A percentile compares a stretch with the other conserved stretches of the same genome.
phyloP scores from a whole-genome alignment of 2,113 vertebrate genomes.

The Sinocyclocheilus rhinocerous region DNA sequence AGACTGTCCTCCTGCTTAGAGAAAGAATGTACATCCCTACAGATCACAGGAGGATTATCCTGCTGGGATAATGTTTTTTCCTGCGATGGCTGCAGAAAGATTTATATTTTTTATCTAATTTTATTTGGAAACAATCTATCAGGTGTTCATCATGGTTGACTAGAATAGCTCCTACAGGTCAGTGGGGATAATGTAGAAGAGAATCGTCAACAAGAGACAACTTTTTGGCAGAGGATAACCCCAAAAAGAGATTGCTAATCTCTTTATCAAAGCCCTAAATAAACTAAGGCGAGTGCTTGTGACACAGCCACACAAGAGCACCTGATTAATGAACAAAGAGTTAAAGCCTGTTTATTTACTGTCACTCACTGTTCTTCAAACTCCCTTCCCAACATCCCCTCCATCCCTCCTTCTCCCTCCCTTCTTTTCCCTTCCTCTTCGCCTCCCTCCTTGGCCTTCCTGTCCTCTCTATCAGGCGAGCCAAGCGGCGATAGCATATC shows the following conservation, averaged over 20 bases:
- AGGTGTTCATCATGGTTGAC: not conserved
- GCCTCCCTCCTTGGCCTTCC: not conserved
- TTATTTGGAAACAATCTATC: constrained; percentile 39
- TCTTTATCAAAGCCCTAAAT: constrained; percentile 81
- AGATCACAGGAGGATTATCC: constrained; percentile 49
- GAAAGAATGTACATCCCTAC: constrained; percentile 42
- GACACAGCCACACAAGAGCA: constrained; percentile 64
- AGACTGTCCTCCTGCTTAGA: constrained; percentile 38
- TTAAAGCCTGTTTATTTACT: constrained; percentile 66
- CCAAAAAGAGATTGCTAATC: constrained; percentile 69
- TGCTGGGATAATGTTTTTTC: constrained; percentile 36
- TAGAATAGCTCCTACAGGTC: constrained; percentile 2
- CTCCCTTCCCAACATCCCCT: constrained; percentile 4
- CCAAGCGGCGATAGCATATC: constrained; percentile 56
- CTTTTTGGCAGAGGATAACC: constrained; percentile 64
- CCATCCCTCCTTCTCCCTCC: not conserved
- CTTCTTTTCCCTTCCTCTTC: constrained; percentile 1
- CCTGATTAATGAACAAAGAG: constrained; percentile 63
- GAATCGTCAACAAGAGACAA: constrained; percentile 14
- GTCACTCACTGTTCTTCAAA: constrained; percentile 46
- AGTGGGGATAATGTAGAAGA: constrained; percentile 15
- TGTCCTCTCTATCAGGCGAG: constrained; percentile 40
- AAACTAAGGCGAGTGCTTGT: constrained; percentile 63
- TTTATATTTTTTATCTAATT: constrained; percentile 47
- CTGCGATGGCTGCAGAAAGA: constrained; percentile 32